Evolutionary conservation across 2,888 invertebrate genomes (phyloP), one percentile per base, ranked within the genome.

Genomic region (Salpingus planirostris): DNA sequence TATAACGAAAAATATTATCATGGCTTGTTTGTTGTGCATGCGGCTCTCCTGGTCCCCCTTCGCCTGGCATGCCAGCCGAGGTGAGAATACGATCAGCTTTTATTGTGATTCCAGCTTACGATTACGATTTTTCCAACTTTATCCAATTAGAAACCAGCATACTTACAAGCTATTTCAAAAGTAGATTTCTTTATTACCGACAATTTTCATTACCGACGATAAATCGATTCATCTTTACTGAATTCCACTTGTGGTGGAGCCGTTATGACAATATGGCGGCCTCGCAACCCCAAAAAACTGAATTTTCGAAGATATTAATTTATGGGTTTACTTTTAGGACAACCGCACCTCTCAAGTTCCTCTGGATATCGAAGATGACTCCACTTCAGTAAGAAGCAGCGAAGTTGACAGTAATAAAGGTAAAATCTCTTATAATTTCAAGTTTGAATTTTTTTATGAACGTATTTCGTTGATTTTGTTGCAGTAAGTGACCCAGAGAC

Each of bases 331-430:
- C 55, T 57, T 57, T 61, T 68, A 87, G 88, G 87, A 88, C 78
- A 84, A 83, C 71, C 87, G 87, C 76, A 81, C 80, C 66, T 86
- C 87, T 59, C 86, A 86, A 71, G 78, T 82, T 70, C 86, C 81
- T 60, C 80, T 86, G 79, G 86, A 86, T 72, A 75, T 83, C 77
- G 88, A 87, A 82, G 88, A 88, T 84, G 88, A 89, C 74, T 79
- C 85, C 57, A 78, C 83, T 59, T 85, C 87, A 45, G 76, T 85
- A 62, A 76, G 80, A 66, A 80, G 80, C 70, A 83, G 79, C 73
- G 87, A 86, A 65, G 78, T 78, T 67, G 87, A 87, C 64, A n/a
- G n/a, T n/a, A 69, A 72, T 69, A 88, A 87, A 71, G 73, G 83
- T 82, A 60, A 67, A 66, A 38, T 12, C 11, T 11, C 6, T 11